Evolutionary conservation across 2,888 invertebrate species (phyloP).

Genomic region (Hemistola chrysoprasaria): DNA sequence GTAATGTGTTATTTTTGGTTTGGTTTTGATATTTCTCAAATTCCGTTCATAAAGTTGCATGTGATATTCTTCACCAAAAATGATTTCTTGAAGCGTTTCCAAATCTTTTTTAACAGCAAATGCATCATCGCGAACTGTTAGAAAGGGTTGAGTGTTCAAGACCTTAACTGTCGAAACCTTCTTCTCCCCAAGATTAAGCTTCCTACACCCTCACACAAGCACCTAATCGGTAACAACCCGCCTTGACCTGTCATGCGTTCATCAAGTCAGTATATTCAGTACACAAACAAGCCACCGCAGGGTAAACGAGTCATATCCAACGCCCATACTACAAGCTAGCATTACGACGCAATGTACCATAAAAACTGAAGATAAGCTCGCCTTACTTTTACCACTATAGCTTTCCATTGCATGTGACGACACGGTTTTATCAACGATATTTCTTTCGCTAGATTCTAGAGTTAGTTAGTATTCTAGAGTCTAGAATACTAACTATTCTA

Average conservation of each 20-base stretch:
- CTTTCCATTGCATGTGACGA: conserved; percentile 35
- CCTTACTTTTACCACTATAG: conserved; percentile 63
- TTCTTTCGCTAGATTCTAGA: no score
- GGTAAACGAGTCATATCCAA: conserved; percentile 32
- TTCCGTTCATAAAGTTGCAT: no score
- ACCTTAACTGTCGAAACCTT: background rate
- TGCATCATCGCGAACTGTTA: no score
- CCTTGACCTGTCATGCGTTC: conserved; percentile 21
- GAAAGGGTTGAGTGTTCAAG: background rate
- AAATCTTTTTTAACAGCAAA: no score
- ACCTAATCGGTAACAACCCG: conserved; percentile 5
- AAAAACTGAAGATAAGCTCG: conserved; percentile 71
- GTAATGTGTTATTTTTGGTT: no score
- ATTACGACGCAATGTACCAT: conserved; percentile 57
- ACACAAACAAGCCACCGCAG: conserved; percentile 29
- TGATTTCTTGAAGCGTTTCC: no score
- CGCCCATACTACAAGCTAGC: conserved; percentile 40
- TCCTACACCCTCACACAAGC: no score
- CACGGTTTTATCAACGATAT: conserved; percentile 16
- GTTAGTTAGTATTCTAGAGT: no score
- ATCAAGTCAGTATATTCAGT: conserved; percentile 26
- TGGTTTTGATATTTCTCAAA: no score
- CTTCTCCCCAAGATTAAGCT: background rate
- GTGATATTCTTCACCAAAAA: no score
- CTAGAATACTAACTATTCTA: no score